A percentile compares a stretch with the other conserved stretches of the same genome.
These are phyloP conservation scores for Morelia viridis DNA, from an alignment of 2,797 vertebrate genomes.

Conservation along the genomic window DNA sequence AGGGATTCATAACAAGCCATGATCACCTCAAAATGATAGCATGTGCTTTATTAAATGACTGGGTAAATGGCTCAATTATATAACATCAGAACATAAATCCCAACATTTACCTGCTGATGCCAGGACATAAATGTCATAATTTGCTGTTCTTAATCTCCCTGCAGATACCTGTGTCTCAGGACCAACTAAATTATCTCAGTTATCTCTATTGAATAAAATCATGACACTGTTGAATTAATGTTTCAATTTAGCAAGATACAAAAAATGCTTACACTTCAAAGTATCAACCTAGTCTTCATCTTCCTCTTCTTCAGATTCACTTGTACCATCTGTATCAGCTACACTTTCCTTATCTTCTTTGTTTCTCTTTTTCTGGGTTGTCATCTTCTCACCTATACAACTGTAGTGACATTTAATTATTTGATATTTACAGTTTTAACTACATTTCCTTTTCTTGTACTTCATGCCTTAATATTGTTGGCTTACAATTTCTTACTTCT, in stretches of 20 bases:
- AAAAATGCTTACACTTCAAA: neutral
- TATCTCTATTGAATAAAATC: neutral
- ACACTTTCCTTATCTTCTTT: neutral
- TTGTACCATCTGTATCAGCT: neutral
- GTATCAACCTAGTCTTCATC: neutral
- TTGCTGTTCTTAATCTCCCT: neutral
- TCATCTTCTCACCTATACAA: neutral
- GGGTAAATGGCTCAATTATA: neutral
- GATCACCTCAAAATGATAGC: neutral
- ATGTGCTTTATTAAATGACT: neutral
- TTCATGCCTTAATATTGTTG: neutral
- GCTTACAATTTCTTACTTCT: neutral
- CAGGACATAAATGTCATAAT: neutral
- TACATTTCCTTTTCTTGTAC: neutral
- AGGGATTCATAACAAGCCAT: neutral
- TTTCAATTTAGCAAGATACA: neutral
- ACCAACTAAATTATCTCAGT: neutral
- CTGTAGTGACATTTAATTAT: slow-evolving; percentile 19
- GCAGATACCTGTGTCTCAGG: neutral
- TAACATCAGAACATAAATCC: neutral
- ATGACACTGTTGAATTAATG: neutral
- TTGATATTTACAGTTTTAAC: neutral
- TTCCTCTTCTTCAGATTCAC: neutral
- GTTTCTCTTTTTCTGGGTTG: neutral
- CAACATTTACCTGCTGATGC: neutral